These are phyloP conservation scores for Pseudanteris insignis DNA, from an alignment of 2,888 invertebrate genomes.

Conservation along the genomic window DNA sequence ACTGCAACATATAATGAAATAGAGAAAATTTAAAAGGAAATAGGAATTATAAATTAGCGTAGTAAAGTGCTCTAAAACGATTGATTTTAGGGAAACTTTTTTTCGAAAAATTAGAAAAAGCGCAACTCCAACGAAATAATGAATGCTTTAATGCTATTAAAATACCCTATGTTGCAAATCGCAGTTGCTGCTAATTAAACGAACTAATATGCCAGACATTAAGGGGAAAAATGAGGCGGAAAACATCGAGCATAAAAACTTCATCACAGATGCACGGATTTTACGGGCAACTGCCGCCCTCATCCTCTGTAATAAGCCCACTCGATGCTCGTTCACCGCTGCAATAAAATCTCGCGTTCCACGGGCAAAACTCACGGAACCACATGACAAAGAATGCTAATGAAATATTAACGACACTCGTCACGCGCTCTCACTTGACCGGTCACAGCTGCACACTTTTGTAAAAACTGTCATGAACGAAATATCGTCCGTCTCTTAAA, in stretches of 20 bases:
- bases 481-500: constrained; percentile 17
- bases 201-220: constrained; percentile 33
- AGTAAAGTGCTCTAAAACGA: too few relatives aligned
- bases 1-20: too few relatives aligned
- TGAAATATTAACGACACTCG: constrained; percentile 60
- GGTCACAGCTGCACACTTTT: constrained; percentile 39
- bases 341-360: constrained; percentile 52
- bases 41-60: too few relatives aligned
- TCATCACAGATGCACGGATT: constrained; percentile 43
- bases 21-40: too few relatives aligned
- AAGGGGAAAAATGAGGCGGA: constrained; percentile 35
- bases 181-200: constrained; percentile 29
- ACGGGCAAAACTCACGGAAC: constrained; percentile 45
- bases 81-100: too few relatives aligned
- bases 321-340: constrained; percentile 37
- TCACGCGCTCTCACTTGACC: constrained; percentile 50
- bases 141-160: constrained; percentile 10
- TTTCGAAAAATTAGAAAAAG: too few relatives aligned
- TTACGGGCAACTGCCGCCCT: constrained; percentile 44
- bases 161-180: too few relatives aligned
- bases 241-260: constrained; percentile 39
- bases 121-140: constrained; percentile 5
- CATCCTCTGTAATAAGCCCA: constrained; percentile 38
- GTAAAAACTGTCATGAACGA: constrained; percentile 32
- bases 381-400: constrained; percentile 57